Conservation (phyloP, 1,140 invertebrate genomes). For the Mamestra configurata region DNA sequence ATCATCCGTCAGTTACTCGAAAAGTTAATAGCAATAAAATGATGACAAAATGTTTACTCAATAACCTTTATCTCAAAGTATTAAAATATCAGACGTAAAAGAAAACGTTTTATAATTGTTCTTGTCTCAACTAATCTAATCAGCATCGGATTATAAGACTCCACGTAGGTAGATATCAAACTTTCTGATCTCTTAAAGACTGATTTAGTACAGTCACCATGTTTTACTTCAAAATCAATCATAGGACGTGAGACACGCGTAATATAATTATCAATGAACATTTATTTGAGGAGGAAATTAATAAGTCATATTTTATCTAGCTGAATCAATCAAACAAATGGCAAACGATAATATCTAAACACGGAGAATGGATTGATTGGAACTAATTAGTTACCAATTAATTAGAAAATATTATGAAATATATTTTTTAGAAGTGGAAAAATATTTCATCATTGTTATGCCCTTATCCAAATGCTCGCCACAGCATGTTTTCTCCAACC, state of each 20-base stretch:
- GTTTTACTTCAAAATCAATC: too few species aligned
- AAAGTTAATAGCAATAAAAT: too few species aligned
- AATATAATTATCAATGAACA: neutral
- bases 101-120: neutral
- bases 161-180: neutral
- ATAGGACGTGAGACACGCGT: neutral
- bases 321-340: neutral
- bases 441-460: too few species aligned
- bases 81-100: neutral
- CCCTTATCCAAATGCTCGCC: too few species aligned
- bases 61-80: neutral
- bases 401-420: neutral
- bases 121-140: constrained; percentile 12
- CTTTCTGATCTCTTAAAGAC: neutral
- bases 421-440: neutral
- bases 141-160: neutral
- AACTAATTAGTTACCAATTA: neutral
- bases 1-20: too few species aligned
- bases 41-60: neutral
- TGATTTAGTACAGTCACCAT: neutral
- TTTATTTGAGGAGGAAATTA: neutral
- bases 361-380: neutral
- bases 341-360: neutral
- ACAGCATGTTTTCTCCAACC: too few species aligned
- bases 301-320: neutral